Percentiles rank a stretch among this genome's conserved stretches.
phyloP scores from a whole-genome alignment of 2,797 vertebrate genomes.

The Pseudochirops corinnae region DNA sequence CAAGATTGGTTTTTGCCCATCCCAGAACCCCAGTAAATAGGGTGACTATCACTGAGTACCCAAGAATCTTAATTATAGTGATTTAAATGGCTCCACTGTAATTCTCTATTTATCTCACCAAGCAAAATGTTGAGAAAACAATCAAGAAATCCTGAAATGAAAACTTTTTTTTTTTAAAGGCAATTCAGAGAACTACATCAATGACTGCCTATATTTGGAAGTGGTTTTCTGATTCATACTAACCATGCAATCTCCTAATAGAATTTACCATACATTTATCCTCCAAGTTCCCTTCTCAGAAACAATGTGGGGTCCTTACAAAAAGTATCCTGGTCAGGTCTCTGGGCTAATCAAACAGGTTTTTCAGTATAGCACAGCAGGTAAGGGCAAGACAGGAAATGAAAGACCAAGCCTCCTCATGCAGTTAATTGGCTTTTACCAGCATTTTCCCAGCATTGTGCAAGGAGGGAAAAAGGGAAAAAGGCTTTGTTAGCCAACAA shows the following conservation, averaged over 20 bases:
- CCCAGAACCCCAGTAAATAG: constrained; percentile 54
- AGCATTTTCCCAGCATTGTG: background rate
- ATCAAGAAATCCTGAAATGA: constrained; percentile 44
- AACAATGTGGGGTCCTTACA: constrained; percentile 1
- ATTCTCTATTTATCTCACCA: constrained; percentile 51
- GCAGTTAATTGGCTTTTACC: constrained; percentile 8
- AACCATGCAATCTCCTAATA: constrained; percentile 50
- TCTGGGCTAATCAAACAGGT: background rate
- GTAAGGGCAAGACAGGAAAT: constrained; percentile 9
- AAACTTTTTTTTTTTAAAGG: background rate
- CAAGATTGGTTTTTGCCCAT: constrained; percentile 12
- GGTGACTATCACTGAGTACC: background rate
- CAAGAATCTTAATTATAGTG: constrained; percentile 59
- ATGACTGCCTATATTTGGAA: constrained; percentile 32
- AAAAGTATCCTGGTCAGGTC: constrained; percentile 11
- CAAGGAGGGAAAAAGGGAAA: background rate
- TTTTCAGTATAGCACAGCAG: background rate
- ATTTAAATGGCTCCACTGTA: background rate
- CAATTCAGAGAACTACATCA: constrained; percentile 51
- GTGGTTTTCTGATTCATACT: constrained; percentile 32
- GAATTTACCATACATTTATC: constrained; percentile 47
- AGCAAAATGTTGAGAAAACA: constrained; percentile 60
- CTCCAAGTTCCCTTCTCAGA: constrained; percentile 31
- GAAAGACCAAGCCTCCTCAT: background rate
- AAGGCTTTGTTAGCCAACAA: background rate